Evolutionary conservation across 2,888 invertebrate species (phyloP).

Genomic region (Galerucella nymphaeae): DNA sequence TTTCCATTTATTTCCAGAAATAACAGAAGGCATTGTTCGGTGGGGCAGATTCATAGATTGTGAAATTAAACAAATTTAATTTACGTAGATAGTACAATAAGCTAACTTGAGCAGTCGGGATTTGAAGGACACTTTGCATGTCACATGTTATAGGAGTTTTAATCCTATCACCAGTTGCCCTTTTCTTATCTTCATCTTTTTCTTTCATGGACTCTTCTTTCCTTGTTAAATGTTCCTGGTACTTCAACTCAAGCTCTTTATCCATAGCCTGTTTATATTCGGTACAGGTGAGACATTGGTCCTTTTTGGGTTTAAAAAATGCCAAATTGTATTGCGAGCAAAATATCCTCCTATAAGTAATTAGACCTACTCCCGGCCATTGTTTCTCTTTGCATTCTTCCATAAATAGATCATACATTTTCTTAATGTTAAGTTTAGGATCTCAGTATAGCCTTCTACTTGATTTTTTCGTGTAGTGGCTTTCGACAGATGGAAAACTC

Average conservation of each 20-base stretch:
- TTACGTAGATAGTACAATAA: slow-evolving; percentile 30
- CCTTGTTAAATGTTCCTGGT: neutral
- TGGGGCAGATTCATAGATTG: slow-evolving; percentile 21
- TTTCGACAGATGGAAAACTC: slow-evolving; percentile 30
- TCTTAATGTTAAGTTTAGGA: slow-evolving; percentile 19
- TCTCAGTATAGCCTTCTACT: slow-evolving; percentile 24
- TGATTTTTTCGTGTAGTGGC: slow-evolving; percentile 33
- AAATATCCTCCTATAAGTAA: slow-evolving; percentile 11
- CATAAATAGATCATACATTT: neutral
- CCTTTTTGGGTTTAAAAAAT: slow-evolving; percentile 26
- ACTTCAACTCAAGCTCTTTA: neutral
- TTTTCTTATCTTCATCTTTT: slow-evolving; percentile 32
- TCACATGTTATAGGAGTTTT: slow-evolving; percentile 34
- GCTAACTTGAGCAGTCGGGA: slow-evolving; percentile 32
- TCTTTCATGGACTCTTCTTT: slow-evolving; percentile 16
- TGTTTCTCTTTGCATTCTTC: neutral
- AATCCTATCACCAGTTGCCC: slow-evolving; percentile 23
- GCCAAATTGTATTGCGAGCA: slow-evolving; percentile 31
- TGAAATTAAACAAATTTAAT: slow-evolving; percentile 28
- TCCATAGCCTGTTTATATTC: slow-evolving; percentile 25
- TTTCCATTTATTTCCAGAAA: slow-evolving; percentile 8
- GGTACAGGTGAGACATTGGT: slow-evolving; percentile 27
- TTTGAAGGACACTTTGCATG: slow-evolving; percentile 34
- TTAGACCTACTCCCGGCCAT: neutral
- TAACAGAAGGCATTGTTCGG: slow-evolving; percentile 21